Evolutionary conservation across 2,888 invertebrate genomes (phyloP).

Genomic region (Tetragonisca angustula): DNA sequence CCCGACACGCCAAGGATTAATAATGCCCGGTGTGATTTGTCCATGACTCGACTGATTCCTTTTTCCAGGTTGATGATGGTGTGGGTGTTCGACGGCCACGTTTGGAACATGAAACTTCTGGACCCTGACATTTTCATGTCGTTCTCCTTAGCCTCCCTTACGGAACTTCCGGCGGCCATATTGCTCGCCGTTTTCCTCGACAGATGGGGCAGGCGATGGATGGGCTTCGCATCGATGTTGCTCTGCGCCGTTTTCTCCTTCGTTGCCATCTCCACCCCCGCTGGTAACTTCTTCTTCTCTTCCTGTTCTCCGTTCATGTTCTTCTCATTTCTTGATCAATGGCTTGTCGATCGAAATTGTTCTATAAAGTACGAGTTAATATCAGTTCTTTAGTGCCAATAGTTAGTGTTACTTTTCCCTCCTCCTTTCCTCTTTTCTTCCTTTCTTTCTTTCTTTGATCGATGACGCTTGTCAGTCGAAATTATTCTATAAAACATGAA

Average conservation of each 20-base stretch:
- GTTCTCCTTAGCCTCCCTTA: constrained; percentile 92
- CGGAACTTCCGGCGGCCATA: constrained; percentile 93
- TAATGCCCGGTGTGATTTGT: neutral
- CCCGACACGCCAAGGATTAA: neutral
- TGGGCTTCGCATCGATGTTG: constrained; percentile 93
- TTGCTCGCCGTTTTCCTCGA: constrained; percentile 91
- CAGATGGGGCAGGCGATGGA: constrained; percentile 93
- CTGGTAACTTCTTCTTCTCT: constrained; percentile 84
- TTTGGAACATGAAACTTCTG: constrained; percentile 93
- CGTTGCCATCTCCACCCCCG: constrained; percentile 90
- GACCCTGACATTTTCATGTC: constrained; percentile 93
- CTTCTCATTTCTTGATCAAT: neutral
- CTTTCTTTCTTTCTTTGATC: neutral
- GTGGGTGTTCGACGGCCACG: constrained; percentile 94
- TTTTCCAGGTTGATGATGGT: constrained; percentile 90
- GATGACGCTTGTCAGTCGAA: neutral
- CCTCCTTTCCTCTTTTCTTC: neutral
- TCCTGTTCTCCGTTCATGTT: neutral
- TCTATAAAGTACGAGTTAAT: neutral
- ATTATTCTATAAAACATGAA: constrained; percentile 4
- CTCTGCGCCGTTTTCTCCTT: constrained; percentile 92
- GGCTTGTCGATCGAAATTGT: too few species aligned
- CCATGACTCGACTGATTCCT: neutral
- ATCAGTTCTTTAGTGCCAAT: neutral
- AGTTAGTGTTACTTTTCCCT: neutral